Evolutionary conservation across 2,113 vertebrate species (phyloP).

Genomic region (Cranoglanis bouderius): DNA sequence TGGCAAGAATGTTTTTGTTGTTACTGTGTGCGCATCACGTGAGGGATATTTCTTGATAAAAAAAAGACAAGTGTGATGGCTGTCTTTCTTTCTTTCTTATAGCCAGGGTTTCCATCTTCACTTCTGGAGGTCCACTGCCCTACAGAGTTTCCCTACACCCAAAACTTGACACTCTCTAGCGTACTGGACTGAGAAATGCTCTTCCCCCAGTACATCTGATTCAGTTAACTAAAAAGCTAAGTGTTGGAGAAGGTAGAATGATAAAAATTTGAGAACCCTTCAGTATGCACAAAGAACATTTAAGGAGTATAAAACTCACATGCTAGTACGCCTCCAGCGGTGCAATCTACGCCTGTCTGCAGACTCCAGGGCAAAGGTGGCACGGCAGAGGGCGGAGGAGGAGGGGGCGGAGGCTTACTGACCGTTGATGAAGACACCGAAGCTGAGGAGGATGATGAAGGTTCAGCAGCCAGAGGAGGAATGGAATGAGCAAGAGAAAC

Average conservation of each 20-base stretch:
- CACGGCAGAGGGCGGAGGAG: conserved; percentile 69
- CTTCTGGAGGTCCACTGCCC: neutral
- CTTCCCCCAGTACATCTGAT: neutral
- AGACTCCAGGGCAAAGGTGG: conserved; percentile 84
- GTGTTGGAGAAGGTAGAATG: neutral
- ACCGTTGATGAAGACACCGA: conserved; percentile 76
- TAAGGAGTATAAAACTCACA: conserved; percentile 71
- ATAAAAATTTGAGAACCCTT: neutral
- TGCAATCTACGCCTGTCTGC: conserved; percentile 87
- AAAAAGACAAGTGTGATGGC: neutral
- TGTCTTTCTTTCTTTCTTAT: neutral
- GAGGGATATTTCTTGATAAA: neutral
- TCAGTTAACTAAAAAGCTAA: neutral
- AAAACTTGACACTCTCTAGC: neutral
- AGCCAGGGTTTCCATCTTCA: neutral
- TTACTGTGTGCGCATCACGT: neutral
- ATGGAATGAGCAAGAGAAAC: conserved; percentile 61
- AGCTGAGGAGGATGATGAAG: conserved; percentile 66
- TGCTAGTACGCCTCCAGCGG: conserved; percentile 87
- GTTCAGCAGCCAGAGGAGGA: conserved; percentile 67
- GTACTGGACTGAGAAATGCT: neutral
- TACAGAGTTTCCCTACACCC: neutral
- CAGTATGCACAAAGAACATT: neutral
- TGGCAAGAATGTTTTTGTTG: neutral
- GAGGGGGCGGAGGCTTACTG: conserved; percentile 68